Evolutionary conservation across 2,888 invertebrate species (phyloP).

Genomic region (Yponomeuta plumbellus): DNA sequence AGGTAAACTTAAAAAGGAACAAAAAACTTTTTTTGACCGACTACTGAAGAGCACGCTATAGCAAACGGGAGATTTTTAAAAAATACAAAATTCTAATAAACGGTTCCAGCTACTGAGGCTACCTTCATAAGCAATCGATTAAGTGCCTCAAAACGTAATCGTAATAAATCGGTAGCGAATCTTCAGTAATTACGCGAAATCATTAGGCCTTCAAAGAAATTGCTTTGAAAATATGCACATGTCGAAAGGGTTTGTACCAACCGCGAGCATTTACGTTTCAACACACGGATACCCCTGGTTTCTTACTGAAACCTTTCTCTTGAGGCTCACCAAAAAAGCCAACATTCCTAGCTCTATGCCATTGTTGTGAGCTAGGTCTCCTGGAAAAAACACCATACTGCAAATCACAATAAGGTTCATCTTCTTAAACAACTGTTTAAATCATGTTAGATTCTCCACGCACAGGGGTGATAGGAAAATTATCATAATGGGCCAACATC

Average conservation of each 20-base stretch:
- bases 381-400: background rate
- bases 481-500: conserved; percentile 15
- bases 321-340: background rate
- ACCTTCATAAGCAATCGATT: background rate
- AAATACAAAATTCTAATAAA: too few species aligned
- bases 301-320: background rate
- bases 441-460: conserved; percentile 8
- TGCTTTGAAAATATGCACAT: background rate
- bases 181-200: background rate
- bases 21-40: too few species aligned
- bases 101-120: background rate
- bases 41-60: too few species aligned
- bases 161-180: background rate
- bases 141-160: background rate
- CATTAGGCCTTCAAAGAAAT: background rate
- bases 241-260: background rate
- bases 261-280: background rate
- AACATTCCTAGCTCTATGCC: background rate
- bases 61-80: too few species aligned
- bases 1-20: too few species aligned
- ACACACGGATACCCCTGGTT: background rate
- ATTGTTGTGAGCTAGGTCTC: conserved; percentile 24
- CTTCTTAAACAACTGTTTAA: too few species aligned
- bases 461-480: conserved; percentile 14
- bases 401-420: background rate